Evolutionary conservation across 2,888 invertebrate genomes (phyloP).

Genomic region (Trachelus stipa): DNA sequence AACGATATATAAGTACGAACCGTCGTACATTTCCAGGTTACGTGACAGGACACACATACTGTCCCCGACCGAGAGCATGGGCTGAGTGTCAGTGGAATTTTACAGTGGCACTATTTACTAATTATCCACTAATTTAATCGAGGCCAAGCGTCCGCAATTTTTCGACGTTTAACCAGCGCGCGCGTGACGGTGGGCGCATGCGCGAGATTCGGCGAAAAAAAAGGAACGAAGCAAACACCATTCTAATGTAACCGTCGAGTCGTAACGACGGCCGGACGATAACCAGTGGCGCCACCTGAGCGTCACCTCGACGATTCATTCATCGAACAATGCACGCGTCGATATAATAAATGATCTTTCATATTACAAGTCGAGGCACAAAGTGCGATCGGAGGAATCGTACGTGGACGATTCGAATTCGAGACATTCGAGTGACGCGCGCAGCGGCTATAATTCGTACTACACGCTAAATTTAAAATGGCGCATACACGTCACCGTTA

Average conservation of each 20-base stretch:
- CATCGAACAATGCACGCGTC: neutral
- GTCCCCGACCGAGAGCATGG: neutral
- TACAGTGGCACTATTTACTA: neutral
- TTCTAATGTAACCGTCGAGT: neutral
- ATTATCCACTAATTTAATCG: neutral
- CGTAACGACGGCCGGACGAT: neutral
- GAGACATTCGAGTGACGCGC: neutral
- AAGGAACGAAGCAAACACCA: neutral
- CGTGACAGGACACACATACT: neutral
- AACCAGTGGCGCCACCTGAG: neutral
- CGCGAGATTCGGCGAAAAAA: neutral
- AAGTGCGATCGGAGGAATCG: neutral
- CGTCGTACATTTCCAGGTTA: neutral
- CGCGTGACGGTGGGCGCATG: neutral
- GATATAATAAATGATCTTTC: neutral
- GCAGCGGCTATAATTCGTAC: neutral
- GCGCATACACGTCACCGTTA: slow-evolving; percentile 2
- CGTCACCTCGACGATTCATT: neutral
- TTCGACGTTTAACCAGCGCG: neutral
- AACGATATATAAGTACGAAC: neutral
- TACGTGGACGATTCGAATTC: neutral
- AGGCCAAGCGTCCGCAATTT: neutral
- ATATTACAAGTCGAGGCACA: neutral
- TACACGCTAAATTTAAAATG: slow-evolving; percentile 1
- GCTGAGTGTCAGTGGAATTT: neutral